Percentiles rank a stretch among this genome's conserved stretches.
Evolutionary conservation across 2,797 vertebrate genomes (phyloP).

Genomic region (Centropyge bicolor): DNA sequence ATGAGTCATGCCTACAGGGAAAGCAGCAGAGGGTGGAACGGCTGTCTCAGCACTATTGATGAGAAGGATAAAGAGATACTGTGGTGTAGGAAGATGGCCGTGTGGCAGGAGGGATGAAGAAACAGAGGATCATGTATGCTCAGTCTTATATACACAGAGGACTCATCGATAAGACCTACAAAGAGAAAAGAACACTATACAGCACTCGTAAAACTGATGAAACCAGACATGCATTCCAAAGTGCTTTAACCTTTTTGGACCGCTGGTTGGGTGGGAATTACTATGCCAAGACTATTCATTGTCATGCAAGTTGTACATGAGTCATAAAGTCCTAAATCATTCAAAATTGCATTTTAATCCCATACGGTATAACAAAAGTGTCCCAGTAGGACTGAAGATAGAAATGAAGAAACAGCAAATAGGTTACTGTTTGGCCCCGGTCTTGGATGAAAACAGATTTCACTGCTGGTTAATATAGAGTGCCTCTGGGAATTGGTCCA

Average conservation of each 20-base stretch:
- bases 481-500: constrained; percentile 19
- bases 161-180: constrained; percentile 22
- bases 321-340: constrained; percentile 15
- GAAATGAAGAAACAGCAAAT: constrained; percentile 16
- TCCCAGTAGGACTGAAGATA: constrained; percentile 10
- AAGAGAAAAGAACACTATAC: background rate
- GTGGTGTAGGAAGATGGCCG: constrained; percentile 33
- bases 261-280: background rate
- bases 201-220: constrained; percentile 17
- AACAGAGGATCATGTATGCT: constrained; percentile 28
- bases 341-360: constrained; percentile 7
- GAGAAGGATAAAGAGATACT: constrained; percentile 63
- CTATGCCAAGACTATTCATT: background rate
- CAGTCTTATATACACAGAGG: background rate
- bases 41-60: constrained; percentile 62
- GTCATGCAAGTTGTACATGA: constrained; percentile 11
- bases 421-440: constrained; percentile 36
- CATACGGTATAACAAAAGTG: constrained; percentile 1
- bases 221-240: constrained; percentile 19
- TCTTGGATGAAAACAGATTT: constrained; percentile 23
- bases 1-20: constrained; percentile 59
- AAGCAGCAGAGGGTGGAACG: constrained; percentile 44
- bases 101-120: constrained; percentile 30
- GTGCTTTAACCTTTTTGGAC: constrained; percentile 15
- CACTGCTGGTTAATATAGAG: constrained; percentile 21